Base-by-base conservation (phyloP, 2,888 invertebrate species). In the Nephrotoma flavescens region DNA sequence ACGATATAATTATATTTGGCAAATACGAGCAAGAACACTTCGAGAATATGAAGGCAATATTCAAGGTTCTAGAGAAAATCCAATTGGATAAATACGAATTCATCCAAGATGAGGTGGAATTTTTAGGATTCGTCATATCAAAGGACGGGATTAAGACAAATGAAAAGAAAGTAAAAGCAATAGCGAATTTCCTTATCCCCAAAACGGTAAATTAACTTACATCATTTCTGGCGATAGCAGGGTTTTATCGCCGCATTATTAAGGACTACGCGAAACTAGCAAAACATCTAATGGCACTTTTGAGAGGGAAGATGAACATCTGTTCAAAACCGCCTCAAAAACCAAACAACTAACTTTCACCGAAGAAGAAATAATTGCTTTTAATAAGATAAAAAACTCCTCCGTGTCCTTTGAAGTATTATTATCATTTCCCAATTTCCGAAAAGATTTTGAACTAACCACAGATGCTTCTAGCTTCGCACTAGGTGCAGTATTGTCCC, bases 51-150 rank as follows among this genome's bases (percentile, higher is more conserved):
- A n/a, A n/a, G n/a, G n/a, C n/a, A n/a, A n/a, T n/a, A n/a, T n/a
- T n/a, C n/a, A n/a, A n/a, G n/a, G n/a, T n/a, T n/a, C n/a, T n/a
- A n/a, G n/a, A n/a, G n/a, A n/a, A n/a, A n/a, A n/a, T n/a, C n/a
- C n/a, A n/a, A n/a, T n/a, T n/a, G n/a, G 42, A 42, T 42, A 6
- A 42, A 42, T 42, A 6, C 42, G 42, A 42, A 42, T 9, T 45
- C 45, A 6, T 45, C 4, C 45, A 45, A 83, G 88, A 88, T 41
- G 88, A 88, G 86, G 89, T 90, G 1, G 88, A 89, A 45, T 91
- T 89, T 87, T 88, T 91, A 41, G 90, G 90, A 4, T 90, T n/a
- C n/a, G n/a, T n/a, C n/a, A n/a, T n/a, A n/a, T n/a, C n/a, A n/a
- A n/a, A n/a, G n/a, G n/a, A n/a, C n/a, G n/a, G n/a, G n/a, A n/a